phyloP scores from a whole-genome alignment of 2,113 vertebrate genomes.

The Lanius ludovicianus region DNA sequence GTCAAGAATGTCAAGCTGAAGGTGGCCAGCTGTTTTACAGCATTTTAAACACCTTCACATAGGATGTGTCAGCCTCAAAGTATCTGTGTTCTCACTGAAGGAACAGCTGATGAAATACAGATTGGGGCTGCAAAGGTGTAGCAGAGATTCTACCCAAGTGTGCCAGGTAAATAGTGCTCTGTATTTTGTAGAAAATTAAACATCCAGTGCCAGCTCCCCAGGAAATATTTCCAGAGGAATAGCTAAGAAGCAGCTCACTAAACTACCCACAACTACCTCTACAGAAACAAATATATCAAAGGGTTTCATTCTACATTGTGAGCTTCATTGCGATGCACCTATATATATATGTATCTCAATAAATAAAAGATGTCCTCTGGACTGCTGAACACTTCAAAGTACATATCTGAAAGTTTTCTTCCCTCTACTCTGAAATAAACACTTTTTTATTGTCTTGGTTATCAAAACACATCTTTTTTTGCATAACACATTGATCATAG shows the following conservation, averaged over 20 bases:
- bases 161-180: not conserved
- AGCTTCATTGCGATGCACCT: not conserved
- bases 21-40: not conserved
- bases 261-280: not conserved
- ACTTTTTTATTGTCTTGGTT: not conserved
- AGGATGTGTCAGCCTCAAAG: not conserved
- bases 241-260: not conserved
- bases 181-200: not conserved
- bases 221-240: not conserved
- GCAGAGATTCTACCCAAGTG: not conserved
- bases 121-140: not conserved
- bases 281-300: not conserved
- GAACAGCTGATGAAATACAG: not conserved
- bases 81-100: not conserved
- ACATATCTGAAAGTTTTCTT: not conserved
- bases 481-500: not conserved
- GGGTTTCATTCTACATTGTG: not conserved
- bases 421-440: not conserved
- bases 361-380: not conserved
- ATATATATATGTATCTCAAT: not conserved
- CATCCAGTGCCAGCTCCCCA: not conserved
- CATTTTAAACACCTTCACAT: not conserved
- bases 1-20: not conserved
- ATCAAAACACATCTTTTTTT: not conserved
- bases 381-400: not conserved